Evolutionary conservation across 2,113 vertebrate species (phyloP), one percentile per base, ranked within the genome.

Genomic region (Athene cunicularia): DNA sequence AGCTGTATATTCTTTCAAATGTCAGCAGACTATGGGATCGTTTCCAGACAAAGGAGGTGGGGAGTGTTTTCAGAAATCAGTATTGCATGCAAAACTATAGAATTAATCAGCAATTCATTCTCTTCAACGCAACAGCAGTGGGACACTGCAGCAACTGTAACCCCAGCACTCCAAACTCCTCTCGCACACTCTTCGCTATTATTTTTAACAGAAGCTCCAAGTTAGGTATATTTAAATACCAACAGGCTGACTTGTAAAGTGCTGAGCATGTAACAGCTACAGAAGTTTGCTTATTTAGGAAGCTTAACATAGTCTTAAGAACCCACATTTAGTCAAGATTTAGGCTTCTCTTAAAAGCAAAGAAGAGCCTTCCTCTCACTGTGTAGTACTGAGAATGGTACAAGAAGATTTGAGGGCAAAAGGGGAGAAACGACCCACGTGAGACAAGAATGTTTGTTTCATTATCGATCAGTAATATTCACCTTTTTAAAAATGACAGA

Each of bases 1-100:
- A 91, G 92, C 97, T 98, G 96, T 98, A 98, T 98, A 98, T 98
- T 98, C 97, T 98, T 98, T 90, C 82, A 95, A 97, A 96, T 95
- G 96, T 96, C 96, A 96, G 97, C 80, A 94, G 88, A 95, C 88
- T 88, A 81, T 52, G 74, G 90, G 96, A 86, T 81, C 59, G 4
- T 85, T 90, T 95, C 91, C 94, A 96, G 89, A 93, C 95, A 96
- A 94, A 97, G 67, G 79, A 97, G 94, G 93, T 79, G 63, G 72
- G 68, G 80, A 93, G 80, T 94, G 95, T 96, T 97, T 94, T 96
- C 94, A 97, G 90, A 98, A 97, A 97, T 96, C 95, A 93, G 85
- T 82, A 98, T 83, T 97, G 96, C 96, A 97, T 93, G 84, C 93
- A 96, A 97, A 97, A 95, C 73, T 96, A 93, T 82, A 90, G 94